phyloP scores from a whole-genome alignment of 2,113 vertebrate genomes.

The Grammatotria lemairii region DNA sequence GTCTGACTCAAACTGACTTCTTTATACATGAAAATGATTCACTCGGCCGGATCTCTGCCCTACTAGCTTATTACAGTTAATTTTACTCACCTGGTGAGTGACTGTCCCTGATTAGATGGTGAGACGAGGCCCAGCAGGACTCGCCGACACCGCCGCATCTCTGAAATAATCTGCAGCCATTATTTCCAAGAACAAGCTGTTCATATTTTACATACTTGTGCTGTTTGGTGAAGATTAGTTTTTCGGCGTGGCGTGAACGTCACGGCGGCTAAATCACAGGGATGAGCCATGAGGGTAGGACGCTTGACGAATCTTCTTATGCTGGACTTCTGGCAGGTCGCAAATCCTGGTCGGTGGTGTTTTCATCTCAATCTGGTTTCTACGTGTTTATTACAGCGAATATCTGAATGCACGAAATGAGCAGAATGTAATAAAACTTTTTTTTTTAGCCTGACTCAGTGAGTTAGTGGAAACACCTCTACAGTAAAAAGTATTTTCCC shows the following conservation, averaged over 20 bases:
- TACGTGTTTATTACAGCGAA: not conserved
- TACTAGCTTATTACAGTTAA: not conserved
- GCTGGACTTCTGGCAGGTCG: not conserved
- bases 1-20: not conserved
- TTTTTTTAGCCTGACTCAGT: not conserved
- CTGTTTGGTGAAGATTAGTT: not conserved
- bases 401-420: not conserved
- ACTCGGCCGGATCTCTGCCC: not conserved
- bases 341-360: not conserved
- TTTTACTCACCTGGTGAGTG: not conserved
- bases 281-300: not conserved
- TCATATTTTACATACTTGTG: not conserved
- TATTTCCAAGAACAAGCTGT: not conserved
- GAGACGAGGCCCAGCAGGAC: not conserved
- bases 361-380: not conserved
- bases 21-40: not conserved
- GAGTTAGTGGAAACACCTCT: not conserved
- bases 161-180: not conserved
- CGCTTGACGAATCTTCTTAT: not conserved
- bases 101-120: not conserved
- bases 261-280: not conserved
- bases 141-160: rapidly evolving
- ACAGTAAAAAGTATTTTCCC: rapidly evolving
- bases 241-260: rapidly evolving
- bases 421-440: not conserved